phyloP scores from a whole-genome alignment of 2,113 vertebrate genomes.

The Barnardius zonarius region DNA sequence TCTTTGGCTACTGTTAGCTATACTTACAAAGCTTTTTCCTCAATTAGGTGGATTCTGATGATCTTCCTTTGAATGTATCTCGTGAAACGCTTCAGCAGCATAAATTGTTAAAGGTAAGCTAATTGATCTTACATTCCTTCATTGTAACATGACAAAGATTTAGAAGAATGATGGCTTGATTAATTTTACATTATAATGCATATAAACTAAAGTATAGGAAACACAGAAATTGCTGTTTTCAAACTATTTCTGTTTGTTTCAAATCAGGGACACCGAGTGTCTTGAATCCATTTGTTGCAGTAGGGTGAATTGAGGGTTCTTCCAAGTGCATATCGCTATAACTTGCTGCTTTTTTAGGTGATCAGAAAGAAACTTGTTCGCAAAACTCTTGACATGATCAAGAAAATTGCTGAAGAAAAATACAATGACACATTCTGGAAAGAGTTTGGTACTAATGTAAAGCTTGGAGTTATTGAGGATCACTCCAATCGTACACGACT shows the following conservation, averaged over 20 bases:
- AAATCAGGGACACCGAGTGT: neutral
- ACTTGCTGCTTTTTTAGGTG: conserved; percentile 75
- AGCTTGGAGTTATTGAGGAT: conserved; percentile 98
- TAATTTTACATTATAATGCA: neutral
- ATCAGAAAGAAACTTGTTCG: conserved; percentile 98
- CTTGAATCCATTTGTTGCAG: neutral
- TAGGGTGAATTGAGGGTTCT: neutral
- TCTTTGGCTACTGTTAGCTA: neutral
- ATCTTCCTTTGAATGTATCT: conserved; percentile 96
- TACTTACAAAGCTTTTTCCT: neutral
- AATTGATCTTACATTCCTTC: neutral
- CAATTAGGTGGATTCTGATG: conserved; percentile 94
- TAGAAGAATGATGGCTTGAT: neutral
- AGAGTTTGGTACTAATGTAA: conserved; percentile 98
- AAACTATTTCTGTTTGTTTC: neutral
- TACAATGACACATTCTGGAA: conserved; percentile 99
- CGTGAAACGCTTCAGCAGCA: conserved; percentile 98
- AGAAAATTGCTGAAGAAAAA: conserved; percentile 96
- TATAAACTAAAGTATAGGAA: neutral
- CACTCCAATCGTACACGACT: conserved; percentile 97
- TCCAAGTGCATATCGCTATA: neutral
- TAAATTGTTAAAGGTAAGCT: conserved; percentile 91
- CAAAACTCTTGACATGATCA: conserved; percentile 99
- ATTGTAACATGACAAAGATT: neutral
- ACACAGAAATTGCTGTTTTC: neutral